These are phyloP conservation scores for Epinephelus awoara DNA, from an alignment of 2,797 vertebrate genomes.

Conservation along the genomic window DNA sequence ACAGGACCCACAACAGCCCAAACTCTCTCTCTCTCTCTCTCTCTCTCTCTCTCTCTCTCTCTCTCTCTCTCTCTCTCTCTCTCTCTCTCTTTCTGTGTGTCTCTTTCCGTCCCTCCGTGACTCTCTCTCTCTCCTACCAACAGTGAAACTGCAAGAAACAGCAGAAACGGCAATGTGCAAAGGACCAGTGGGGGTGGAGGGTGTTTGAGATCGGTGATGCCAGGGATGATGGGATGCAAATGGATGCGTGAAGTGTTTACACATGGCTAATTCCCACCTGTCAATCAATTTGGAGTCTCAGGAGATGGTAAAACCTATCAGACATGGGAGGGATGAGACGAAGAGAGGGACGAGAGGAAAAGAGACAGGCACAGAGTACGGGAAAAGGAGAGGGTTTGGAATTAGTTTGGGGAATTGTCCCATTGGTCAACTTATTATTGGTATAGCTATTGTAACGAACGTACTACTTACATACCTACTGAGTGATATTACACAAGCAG, in stretches of 20 bases:
- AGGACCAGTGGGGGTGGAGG: conserved; percentile 38
- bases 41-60: conserved; percentile 4
- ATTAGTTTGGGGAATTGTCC: neutral
- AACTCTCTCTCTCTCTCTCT: neutral
- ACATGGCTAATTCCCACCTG: conserved; percentile 81
- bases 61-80: neutral
- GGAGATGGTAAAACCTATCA: conserved; percentile 58
- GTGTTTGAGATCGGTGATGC: conserved; percentile 66
- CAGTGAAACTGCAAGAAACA: conserved; percentile 65
- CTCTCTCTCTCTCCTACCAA: conserved; percentile 37
- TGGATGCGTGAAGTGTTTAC: conserved; percentile 80
- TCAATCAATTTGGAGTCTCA: conserved; percentile 72
- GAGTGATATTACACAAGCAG: neutral
- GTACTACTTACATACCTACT: neutral
- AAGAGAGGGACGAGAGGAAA: conserved; percentile 24
- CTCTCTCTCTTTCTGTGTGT: conserved; percentile 10
- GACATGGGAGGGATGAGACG: conserved; percentile 29
- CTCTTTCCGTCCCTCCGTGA: neutral
- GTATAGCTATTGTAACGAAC: conserved; percentile 3
- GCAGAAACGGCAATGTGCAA: conserved; percentile 51
- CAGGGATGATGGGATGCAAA: conserved; percentile 80
- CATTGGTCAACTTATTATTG: neutral
- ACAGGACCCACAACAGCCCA: neutral
- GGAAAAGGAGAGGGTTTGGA: neutral
- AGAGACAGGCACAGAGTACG: neutral